phyloP scores from a whole-genome alignment of 64 coral and sea anemone species.

The Montipora cactus region DNA sequence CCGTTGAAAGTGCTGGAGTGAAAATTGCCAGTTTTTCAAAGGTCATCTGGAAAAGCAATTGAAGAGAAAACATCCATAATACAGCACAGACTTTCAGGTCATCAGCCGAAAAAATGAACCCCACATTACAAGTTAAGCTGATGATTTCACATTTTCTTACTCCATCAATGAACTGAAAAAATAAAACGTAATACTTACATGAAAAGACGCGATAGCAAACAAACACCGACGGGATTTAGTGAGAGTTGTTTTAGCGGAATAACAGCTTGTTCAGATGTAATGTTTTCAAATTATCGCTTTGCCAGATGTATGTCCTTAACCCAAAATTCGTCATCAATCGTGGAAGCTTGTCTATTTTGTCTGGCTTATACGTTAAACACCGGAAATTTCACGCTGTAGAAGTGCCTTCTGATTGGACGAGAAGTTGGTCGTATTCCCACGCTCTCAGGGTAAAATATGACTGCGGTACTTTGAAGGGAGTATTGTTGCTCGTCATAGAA shows the following conservation, averaged over 20 bases:
- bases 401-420: conserved; percentile 29
- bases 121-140: neutral
- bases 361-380: conserved; percentile 53
- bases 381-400: conserved; percentile 39
- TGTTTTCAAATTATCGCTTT: conserved; percentile 67
- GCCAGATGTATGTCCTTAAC: conserved; percentile 7
- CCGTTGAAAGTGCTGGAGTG: neutral
- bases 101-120: conserved; percentile 1
- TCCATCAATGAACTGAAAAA: neutral
- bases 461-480: conserved; percentile 23
- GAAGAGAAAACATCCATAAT: neutral
- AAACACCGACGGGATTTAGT: conserved; percentile 1
- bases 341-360: conserved; percentile 43
- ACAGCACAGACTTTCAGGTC: conserved; percentile 1
- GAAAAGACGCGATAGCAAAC: neutral
- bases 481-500: conserved; percentile 22
- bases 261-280: conserved; percentile 56
- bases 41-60: conserved; percentile 42
- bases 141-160: conserved; percentile 14
- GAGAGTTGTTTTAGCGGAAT: conserved; percentile 34
- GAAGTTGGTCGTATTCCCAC: conserved; percentile 22
- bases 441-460: conserved; percentile 1
- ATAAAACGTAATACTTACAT: conserved; percentile 32
- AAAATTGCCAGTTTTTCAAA: neutral
- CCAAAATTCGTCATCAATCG: conserved; percentile 15